Conservation (phyloP, 2,797 vertebrate species). For the Meda fulgida region DNA sequence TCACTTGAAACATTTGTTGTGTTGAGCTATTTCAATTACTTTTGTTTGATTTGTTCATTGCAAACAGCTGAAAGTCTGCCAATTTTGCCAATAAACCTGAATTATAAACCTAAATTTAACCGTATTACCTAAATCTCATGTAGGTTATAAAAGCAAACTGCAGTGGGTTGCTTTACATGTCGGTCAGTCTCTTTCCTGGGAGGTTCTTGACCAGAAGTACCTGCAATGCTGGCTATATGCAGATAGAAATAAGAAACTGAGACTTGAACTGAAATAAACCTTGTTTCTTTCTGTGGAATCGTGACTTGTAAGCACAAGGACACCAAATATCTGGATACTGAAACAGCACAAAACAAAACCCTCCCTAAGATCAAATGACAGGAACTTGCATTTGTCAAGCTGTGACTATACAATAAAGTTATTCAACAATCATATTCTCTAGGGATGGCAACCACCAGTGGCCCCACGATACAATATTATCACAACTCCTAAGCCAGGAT, state of each 20-base stretch:
- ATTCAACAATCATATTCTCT: neutral
- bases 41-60: too few relatives aligned
- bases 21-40: too few relatives aligned
- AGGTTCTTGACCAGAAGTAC: neutral
- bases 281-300: neutral
- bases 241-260: neutral
- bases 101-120: too few relatives aligned
- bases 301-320: neutral
- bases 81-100: too few relatives aligned
- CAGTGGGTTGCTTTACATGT: neutral
- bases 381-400: neutral
- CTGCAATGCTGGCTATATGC: neutral
- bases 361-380: slow-evolving; percentile 52
- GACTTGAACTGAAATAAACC: neutral
- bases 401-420: neutral
- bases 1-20: too few relatives aligned
- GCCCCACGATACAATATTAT: neutral
- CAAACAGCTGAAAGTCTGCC: too few relatives aligned
- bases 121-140: neutral
- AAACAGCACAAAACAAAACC: neutral
- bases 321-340: neutral
- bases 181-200: neutral
- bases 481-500: neutral
- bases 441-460: neutral
- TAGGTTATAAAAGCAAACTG: neutral